Percentiles rank a stretch among this genome's conserved stretches.
Evolutionary conservation across 2,113 vertebrate species (phyloP).

Genomic region (Sciurus niger): DNA sequence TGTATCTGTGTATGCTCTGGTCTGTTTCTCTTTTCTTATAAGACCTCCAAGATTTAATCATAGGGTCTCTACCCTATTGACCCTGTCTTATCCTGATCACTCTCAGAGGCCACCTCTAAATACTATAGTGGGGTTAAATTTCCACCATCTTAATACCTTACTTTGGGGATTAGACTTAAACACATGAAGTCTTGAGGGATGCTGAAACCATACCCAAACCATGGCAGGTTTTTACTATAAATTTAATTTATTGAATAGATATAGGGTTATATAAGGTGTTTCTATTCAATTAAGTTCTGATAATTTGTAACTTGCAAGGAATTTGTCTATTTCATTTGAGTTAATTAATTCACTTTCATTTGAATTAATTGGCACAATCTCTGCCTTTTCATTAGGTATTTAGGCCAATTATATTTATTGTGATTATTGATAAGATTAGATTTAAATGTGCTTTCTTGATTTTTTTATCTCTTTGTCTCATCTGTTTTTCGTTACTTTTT

Average conservation of each 20-base stretch:
- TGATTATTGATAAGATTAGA: neutral
- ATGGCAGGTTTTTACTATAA: neutral
- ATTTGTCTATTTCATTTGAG: no score
- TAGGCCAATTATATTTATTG: neutral
- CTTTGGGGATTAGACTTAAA: no score
- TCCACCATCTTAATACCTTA: no score
- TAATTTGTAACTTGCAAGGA: neutral
- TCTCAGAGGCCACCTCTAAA: no score
- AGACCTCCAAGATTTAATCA: neutral
- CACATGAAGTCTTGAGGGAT: no score
- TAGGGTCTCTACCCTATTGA: neutral
- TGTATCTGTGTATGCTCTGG: neutral
- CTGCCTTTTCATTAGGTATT: neutral
- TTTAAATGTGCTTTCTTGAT: neutral
- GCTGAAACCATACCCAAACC: no score
- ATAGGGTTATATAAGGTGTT: neutral
- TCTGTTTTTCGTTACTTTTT: neutral
- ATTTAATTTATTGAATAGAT: conserved; percentile 6
- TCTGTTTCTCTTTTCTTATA: neutral
- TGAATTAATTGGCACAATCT: neutral
- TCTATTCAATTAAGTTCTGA: neutral
- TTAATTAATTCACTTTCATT: no score
- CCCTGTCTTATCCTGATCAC: neutral
- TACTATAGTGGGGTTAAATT: no score
- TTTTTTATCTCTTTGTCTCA: neutral